phyloP scores from a whole-genome alignment of 2,113 vertebrate genomes.

The Pituophis catenifer region DNA sequence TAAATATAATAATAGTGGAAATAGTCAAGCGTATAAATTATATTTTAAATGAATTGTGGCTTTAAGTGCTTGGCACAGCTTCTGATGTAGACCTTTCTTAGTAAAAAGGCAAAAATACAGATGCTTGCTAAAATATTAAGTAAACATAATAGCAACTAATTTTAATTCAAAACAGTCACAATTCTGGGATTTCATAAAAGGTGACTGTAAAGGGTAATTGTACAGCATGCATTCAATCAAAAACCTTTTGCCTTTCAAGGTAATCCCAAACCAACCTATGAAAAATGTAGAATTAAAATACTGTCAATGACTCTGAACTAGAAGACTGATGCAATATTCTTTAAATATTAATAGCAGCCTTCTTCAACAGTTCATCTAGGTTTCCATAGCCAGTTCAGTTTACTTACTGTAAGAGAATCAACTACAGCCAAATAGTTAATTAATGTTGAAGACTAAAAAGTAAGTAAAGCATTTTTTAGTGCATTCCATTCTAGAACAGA shows the following conservation, averaged over 20 bases:
- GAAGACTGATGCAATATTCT: conserved; percentile 16
- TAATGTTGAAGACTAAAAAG: not conserved
- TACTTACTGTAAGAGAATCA: not conserved
- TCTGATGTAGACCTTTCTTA: not conserved
- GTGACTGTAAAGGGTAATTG: conserved; percentile 11
- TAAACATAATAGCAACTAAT: not conserved
- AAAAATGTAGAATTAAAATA: conserved; percentile 58
- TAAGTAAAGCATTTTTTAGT: not conserved
- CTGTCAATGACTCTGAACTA: conserved; percentile 49
- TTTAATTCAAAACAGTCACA: rapidly evolving
- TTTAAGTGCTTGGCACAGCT: not conserved
- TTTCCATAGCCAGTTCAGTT: rapidly evolving
- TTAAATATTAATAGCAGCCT: conserved; percentile 43
- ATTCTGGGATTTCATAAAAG: not conserved
- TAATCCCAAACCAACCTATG: conserved; percentile 39
- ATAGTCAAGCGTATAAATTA: not conserved
- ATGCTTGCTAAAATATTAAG: not conserved
- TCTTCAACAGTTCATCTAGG: not conserved
- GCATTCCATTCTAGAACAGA: not conserved
- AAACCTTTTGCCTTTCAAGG: conserved; percentile 17
- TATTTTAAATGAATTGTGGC: not conserved
- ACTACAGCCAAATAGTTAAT: rapidly evolving
- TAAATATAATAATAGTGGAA: not conserved
- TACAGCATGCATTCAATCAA: not conserved
- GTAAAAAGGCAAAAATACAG: rapidly evolving